phyloP scores from a whole-genome alignment of 1,140 invertebrate species.

The Forficula auricularia region DNA sequence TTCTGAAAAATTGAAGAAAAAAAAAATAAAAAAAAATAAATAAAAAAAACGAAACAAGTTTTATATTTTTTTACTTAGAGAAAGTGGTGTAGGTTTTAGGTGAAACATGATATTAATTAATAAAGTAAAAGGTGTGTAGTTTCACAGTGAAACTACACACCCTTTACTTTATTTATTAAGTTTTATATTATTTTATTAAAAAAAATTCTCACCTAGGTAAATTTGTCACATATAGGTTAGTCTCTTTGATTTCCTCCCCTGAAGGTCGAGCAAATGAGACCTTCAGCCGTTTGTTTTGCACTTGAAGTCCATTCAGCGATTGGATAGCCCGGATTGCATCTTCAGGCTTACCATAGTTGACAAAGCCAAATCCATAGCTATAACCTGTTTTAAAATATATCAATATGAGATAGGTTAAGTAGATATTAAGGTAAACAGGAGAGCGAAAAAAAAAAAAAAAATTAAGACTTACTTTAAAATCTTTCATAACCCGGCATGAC shows the following conservation, averaged over 20 bases:
- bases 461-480: conserved; percentile 47
- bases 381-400: conserved; percentile 59
- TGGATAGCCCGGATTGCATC: conserved; percentile 73
- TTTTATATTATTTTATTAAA: not conserved
- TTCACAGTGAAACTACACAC: too few species aligned
- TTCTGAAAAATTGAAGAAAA: conserved; percentile 33
- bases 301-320: conserved; percentile 70
- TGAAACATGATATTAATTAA: not conserved
- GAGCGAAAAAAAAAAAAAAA: conserved; percentile 11
- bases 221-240: conserved; percentile 86
- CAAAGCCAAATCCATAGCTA: conserved; percentile 91
- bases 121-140: too few species aligned
- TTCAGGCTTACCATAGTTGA: conserved; percentile 70
- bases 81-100: not conserved
- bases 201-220: conserved; percentile 46
- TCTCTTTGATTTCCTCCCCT: conserved; percentile 83
- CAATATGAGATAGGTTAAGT: conserved; percentile 2
- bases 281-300: conserved; percentile 72
- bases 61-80: not conserved
- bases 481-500: conserved; percentile 79
- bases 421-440: not conserved
- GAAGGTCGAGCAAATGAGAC: conserved; percentile 82
- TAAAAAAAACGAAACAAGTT: too few species aligned
- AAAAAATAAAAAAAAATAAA: conserved; percentile 12
- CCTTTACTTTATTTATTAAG: too few species aligned